Evolutionary conservation across 2,888 invertebrate species (phyloP).

Genomic region (Noctua janthina): DNA sequence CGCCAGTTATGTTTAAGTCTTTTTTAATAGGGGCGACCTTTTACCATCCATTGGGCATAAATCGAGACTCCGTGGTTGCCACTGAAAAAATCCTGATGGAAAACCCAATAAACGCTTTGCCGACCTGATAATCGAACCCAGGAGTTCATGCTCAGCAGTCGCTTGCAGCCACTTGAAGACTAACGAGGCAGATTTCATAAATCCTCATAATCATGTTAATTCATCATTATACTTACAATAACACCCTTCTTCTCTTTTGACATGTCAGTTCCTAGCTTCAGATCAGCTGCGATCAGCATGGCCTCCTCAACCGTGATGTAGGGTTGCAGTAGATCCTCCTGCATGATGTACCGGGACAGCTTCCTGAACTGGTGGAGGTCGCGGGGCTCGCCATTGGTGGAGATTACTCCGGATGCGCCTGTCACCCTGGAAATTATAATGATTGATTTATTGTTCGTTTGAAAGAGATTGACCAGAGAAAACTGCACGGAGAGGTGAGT

Average conservation of each 20-base stretch:
- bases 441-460: background rate
- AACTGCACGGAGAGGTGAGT: no score
- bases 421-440: conserved; percentile 88
- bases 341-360: conserved; percentile 98
- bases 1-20: background rate
- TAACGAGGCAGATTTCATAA: background rate
- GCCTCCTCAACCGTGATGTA: conserved; percentile 96
- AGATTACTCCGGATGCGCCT: conserved; percentile 93
- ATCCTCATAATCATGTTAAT: background rate
- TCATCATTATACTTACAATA: conserved; percentile 87
- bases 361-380: conserved; percentile 95
- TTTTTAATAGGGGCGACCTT: background rate
- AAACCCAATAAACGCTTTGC: background rate
- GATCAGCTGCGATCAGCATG: conserved; percentile 96
- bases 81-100: background rate
- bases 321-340: conserved; percentile 96
- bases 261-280: conserved; percentile 94
- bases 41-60: background rate
- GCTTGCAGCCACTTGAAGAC: background rate
- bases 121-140: background rate
- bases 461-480: no score
- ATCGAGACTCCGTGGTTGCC: background rate
- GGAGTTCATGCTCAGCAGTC: background rate
- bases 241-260: conserved; percentile 91
- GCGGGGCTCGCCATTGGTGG: conserved; percentile 94